Conservation (phyloP, 2,113 vertebrate species). For the Panthera tigris region DNA sequence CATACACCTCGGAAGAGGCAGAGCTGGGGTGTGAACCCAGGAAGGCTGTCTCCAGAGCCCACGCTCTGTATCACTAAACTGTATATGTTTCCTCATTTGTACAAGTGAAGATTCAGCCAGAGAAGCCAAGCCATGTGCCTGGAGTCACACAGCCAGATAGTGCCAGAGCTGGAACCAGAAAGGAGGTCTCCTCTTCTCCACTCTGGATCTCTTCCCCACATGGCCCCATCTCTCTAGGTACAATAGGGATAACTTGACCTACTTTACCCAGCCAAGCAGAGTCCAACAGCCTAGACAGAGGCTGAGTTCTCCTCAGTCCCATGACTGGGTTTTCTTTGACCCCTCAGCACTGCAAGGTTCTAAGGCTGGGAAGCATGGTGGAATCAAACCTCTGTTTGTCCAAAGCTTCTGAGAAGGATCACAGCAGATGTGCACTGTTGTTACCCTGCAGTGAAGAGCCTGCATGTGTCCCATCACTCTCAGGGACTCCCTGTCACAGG, state of each 20-base stretch:
- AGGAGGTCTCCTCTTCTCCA: background rate
- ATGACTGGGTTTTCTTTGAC: background rate
- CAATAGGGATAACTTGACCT: background rate
- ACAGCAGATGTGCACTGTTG: background rate
- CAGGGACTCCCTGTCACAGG: background rate
- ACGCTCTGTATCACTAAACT: background rate
- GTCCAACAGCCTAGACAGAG: background rate
- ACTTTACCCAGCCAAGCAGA: background rate
- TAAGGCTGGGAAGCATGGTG: background rate
- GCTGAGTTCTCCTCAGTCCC: background rate
- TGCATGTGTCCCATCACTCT: background rate
- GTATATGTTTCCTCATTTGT: background rate
- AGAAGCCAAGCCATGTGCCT: background rate
- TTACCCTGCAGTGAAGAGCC: background rate
- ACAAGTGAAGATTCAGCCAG: background rate
- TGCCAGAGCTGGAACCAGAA: background rate
- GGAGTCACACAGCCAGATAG: background rate
- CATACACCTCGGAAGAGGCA: background rate
- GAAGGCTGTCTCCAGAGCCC: background rate
- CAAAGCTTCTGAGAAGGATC: background rate
- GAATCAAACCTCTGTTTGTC: background rate
- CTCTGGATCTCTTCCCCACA: background rate
- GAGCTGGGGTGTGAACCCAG: background rate
- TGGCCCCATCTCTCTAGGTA: background rate
- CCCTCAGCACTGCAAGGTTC: background rate